These are phyloP conservation scores for Dicyrtoma fusca DNA, from an alignment of 2,888 invertebrate species.

Conservation along the genomic window DNA sequence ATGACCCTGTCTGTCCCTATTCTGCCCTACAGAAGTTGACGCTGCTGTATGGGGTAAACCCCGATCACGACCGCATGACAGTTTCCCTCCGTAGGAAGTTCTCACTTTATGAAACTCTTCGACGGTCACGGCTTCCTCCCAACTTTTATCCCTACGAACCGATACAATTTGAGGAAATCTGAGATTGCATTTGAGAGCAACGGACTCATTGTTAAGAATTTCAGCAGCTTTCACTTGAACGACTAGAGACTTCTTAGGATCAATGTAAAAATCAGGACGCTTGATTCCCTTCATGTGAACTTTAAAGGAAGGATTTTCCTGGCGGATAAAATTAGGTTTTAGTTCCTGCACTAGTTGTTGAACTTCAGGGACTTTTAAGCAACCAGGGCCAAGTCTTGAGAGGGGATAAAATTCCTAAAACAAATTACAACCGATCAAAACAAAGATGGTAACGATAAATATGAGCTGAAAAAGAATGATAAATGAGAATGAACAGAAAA, in stretches of 20 bases:
- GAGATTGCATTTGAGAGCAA: constrained; percentile 74
- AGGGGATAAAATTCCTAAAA: constrained; percentile 68
- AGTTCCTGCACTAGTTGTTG: constrained; percentile 68
- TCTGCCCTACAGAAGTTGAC: no score
- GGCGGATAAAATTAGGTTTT: constrained; percentile 65
- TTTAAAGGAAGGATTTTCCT: constrained; percentile 54
- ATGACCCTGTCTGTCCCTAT: no score
- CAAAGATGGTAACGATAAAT: no score
- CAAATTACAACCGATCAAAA: no score
- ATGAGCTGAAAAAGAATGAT: no score
- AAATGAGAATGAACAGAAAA: no score
- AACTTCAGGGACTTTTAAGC: constrained; percentile 67
- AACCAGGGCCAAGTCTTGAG: constrained; percentile 74
- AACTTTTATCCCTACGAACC: constrained; percentile 81
- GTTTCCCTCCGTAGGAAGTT: constrained; percentile 59
- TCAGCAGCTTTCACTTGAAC: constrained; percentile 76
- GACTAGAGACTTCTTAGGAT: constrained; percentile 73
- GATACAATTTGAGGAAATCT: constrained; percentile 82
- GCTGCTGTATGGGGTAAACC: not conserved
- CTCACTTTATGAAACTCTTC: constrained; percentile 70
- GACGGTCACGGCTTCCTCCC: constrained; percentile 74
- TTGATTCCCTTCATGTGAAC: constrained; percentile 42
- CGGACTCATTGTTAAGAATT: constrained; percentile 70
- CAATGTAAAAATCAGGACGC: constrained; percentile 51
- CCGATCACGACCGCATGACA: constrained; percentile 51